Conservation (phyloP, 2,888 invertebrate species). For the Cerceris ruficornis region DNA sequence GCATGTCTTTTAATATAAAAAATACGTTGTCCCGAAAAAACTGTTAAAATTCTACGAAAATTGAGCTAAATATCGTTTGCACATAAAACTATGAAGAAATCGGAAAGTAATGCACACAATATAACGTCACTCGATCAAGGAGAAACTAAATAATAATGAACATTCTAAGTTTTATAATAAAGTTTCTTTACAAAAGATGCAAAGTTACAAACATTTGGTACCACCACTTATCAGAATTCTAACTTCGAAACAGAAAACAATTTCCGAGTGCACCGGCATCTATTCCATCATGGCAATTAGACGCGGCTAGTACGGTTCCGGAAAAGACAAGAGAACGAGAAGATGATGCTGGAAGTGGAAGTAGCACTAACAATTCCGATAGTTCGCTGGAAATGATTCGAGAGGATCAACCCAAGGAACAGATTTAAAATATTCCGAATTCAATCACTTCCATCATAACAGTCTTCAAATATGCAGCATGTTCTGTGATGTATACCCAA, state of each 20-base stretch:
- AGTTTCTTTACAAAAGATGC: neutral
- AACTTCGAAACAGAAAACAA: slow-evolving; percentile 85
- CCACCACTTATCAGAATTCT: slow-evolving; percentile 34
- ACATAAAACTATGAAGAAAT: no score
- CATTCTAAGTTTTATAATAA: neutral
- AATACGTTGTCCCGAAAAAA: neutral
- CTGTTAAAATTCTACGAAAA: no score
- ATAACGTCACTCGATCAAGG: no score
- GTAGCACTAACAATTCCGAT: slow-evolving; percentile 81
- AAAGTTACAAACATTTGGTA: slow-evolving; percentile 5
- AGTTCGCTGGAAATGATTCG: slow-evolving; percentile 82
- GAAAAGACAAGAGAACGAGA: slow-evolving; percentile 78
- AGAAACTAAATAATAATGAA: no score
- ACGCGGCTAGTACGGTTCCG: slow-evolving; percentile 78
- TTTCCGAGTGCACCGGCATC: slow-evolving; percentile 88
- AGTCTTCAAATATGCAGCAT: slow-evolving; percentile 49
- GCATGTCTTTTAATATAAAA: slow-evolving; percentile 19
- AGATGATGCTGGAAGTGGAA: slow-evolving; percentile 81
- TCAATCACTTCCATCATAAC: slow-evolving; percentile 51
- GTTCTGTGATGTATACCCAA: slow-evolving; percentile 35
- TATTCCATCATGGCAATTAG: slow-evolving; percentile 92
- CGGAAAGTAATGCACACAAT: no score
- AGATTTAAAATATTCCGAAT: slow-evolving; percentile 33
- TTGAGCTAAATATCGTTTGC: no score
- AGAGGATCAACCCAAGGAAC: slow-evolving; percentile 78